Evolutionary conservation across 2,888 invertebrate species (phyloP).

Genomic region (Coecobrya sp.): DNA sequence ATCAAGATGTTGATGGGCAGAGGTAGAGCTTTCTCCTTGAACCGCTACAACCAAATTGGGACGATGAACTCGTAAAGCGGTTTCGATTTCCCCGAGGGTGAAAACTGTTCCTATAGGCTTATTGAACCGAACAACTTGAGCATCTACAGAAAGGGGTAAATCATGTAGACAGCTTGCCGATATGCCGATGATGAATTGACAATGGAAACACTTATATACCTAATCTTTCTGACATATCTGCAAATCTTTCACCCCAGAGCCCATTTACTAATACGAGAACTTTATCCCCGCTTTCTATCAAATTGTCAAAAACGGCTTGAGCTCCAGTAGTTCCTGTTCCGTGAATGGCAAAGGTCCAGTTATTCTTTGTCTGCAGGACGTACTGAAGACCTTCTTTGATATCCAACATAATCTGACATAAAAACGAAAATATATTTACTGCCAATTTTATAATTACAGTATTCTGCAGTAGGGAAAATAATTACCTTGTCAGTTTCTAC

Average conservation of each 20-base stretch:
- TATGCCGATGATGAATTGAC: background rate
- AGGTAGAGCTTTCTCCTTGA: conserved; percentile 96
- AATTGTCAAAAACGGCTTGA: conserved; percentile 94
- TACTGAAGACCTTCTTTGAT: conserved; percentile 94
- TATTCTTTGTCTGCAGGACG: conserved; percentile 94
- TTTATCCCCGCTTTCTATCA: conserved; percentile 92
- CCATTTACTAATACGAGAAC: conserved; percentile 93
- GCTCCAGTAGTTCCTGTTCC: conserved; percentile 93
- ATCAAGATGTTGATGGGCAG: conserved; percentile 93
- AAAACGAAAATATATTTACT: too few relatives aligned
- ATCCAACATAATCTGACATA: conserved; percentile 95
- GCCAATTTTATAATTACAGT: too few relatives aligned
- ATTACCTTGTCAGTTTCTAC: conserved; percentile 14
- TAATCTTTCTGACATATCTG: conserved; percentile 89
- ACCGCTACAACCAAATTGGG: conserved; percentile 93
- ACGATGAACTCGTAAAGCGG: conserved; percentile 90
- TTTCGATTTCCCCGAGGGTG: conserved; percentile 90
- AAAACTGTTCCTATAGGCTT: conserved; percentile 90
- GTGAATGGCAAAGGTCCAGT: conserved; percentile 93
- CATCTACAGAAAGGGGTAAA: background rate
- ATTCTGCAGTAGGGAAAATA: too few relatives aligned
- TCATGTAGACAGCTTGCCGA: too few relatives aligned
- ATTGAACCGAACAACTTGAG: background rate
- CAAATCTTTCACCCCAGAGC: conserved; percentile 94
- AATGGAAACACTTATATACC: background rate